Conservation (phyloP, 2,888 invertebrate species). For the Crossocerus cetratus region DNA sequence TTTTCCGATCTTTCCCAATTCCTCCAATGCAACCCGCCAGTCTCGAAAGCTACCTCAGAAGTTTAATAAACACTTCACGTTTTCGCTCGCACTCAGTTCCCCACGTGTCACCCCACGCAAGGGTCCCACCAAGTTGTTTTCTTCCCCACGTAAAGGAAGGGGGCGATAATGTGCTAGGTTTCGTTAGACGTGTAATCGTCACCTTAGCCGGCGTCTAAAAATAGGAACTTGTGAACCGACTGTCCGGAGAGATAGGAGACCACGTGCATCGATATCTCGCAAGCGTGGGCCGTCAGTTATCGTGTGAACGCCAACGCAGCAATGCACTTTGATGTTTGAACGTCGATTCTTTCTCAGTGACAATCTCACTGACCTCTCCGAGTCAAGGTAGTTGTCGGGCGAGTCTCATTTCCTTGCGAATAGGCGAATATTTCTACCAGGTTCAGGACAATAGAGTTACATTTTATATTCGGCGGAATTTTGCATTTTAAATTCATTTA, state of each 20-base stretch:
- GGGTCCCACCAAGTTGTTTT: slow-evolving; percentile 22
- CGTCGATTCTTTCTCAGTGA: no score
- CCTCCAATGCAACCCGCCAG: no score
- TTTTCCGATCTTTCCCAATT: no score
- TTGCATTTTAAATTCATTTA: no score
- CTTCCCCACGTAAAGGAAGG: slow-evolving; percentile 9
- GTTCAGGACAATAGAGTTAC: no score
- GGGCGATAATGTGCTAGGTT: slow-evolving; percentile 31
- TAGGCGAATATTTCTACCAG: no score
- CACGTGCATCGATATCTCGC: slow-evolving; percentile 26
- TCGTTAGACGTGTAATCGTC: slow-evolving; percentile 44
- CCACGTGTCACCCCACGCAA: slow-evolving; percentile 10
- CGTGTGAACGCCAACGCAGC: slow-evolving; percentile 5
- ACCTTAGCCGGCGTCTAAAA: slow-evolving; percentile 52
- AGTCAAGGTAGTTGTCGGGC: no score
- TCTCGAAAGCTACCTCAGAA: no score
- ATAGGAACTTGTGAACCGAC: slow-evolving; percentile 23
- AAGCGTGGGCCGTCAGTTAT: background rate
- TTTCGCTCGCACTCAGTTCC: background rate
- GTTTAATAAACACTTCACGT: no score
- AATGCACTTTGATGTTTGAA: background rate
- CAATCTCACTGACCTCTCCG: no score
- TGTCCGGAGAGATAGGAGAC: slow-evolving; percentile 20
- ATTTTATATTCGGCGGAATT: no score
- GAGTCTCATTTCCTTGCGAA: no score